Evolutionary conservation across 2,888 invertebrate species (phyloP).

Genomic region (Polyommatus iphigenia): DNA sequence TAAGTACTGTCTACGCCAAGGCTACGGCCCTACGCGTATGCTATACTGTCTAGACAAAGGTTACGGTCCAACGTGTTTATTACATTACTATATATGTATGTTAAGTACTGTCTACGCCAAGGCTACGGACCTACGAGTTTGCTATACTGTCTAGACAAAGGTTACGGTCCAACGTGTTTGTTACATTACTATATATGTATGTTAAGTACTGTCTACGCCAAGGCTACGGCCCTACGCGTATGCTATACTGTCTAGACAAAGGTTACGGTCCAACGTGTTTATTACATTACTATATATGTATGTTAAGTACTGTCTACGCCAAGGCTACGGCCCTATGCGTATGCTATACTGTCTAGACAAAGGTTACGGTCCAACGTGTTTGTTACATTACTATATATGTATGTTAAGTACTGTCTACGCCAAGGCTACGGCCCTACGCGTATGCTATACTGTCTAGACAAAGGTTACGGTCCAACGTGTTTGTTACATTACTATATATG

Average conservation of each 20-base stretch:
- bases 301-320: no score
- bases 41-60: background rate
- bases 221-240: background rate
- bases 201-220: background rate
- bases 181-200: no score
- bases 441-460: background rate
- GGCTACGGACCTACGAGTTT: background rate
- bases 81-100: no score
- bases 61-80: background rate
- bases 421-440: background rate
- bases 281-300: no score
- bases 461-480: background rate
- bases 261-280: background rate
- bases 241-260: background rate
- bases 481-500: no score
- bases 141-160: background rate
- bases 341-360: background rate
- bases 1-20: background rate
- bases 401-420: no score
- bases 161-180: background rate
- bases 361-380: background rate
- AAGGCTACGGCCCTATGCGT: background rate
- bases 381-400: no score
- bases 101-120: background rate
- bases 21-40: background rate